Conservation (phyloP, 2,113 vertebrate genomes). For the Scytalopus superciliaris region DNA sequence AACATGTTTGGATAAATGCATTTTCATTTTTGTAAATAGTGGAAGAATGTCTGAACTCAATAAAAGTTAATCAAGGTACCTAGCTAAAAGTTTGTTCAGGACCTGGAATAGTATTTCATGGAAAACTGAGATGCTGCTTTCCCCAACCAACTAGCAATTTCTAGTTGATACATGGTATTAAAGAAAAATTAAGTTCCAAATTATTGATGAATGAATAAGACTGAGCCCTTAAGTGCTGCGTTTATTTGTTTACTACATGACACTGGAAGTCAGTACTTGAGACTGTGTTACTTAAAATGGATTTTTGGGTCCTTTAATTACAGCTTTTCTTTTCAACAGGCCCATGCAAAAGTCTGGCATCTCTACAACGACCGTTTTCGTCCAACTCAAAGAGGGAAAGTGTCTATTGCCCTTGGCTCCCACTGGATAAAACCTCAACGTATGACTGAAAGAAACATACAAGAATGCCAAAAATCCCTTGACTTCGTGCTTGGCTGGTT, state of each 20-base stretch:
- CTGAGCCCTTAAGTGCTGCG: not conserved
- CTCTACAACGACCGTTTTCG: constrained; percentile 89
- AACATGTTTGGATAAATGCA: not conserved
- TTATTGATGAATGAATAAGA: not conserved
- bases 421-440: constrained; percentile 91
- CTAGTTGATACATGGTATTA: not conserved
- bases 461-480: constrained; percentile 90
- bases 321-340: constrained; percentile 74
- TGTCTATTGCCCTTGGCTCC: constrained; percentile 93
- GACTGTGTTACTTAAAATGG: not conserved
- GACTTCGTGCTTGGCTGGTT: constrained; percentile 97
- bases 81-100: not conserved
- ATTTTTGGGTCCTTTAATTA: not conserved
- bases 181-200: not conserved
- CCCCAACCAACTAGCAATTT: not conserved
- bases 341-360: constrained; percentile 92
- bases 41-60: not conserved
- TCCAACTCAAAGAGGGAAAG: constrained; percentile 79
- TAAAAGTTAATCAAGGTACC: not conserved
- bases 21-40: not conserved
- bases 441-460: constrained; percentile 78
- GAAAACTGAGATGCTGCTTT: not conserved
- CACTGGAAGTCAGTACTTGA: not conserved
- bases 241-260: not conserved
- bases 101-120: not conserved